Evolutionary conservation across 2,797 vertebrate genomes (phyloP), one percentile per base, ranked within the genome.

Genomic region (Paratrypauchen microcephalus): DNA sequence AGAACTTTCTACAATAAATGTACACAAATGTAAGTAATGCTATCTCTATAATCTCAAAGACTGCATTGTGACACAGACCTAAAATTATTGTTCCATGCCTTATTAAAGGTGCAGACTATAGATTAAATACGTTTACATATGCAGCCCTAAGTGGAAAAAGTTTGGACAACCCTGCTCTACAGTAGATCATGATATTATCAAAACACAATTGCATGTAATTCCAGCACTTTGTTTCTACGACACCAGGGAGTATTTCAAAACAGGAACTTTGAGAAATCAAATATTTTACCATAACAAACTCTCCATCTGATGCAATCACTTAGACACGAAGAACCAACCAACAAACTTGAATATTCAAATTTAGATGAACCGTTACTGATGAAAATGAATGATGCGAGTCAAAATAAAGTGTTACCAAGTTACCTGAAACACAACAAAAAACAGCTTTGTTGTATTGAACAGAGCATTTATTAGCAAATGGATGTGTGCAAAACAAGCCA

Each of bases 141-240:
- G 32, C 32, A 36, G 32, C 8, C 1, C 32, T 36, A 7, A 36
- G 32, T 36, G 32, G 32, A 36, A 36, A 8, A 36, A 36, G 32
- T 36, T 9, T 36, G 32, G 32, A 36, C 8, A 36, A 36, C 32
- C 7, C 32, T 36, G 68, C 69, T 45, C 7, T n/a, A n/a, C n/a
- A n/a, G n/a, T n/a, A 50, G 63, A 79, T 85, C 66, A 66, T 19
- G 57, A 81, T 75, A 74, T 86, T 86, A 75, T 82, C 71, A 4
- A 0, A 1, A 64, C 76, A 73, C 76, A 78, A 59, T 80, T 71
- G 69, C 4, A 79, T 84, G 86, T 88, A 79, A 7, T 70, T 64
- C 39, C 71, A 54, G 82, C 74, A 2, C 30, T 70, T 45, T 73
- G 64, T 74, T 77, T 78, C 60, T 70, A 72, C 56, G 66, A 71